Base-by-base conservation (phyloP, 2,888 invertebrate species). In the Tribolium freemani region DNA sequence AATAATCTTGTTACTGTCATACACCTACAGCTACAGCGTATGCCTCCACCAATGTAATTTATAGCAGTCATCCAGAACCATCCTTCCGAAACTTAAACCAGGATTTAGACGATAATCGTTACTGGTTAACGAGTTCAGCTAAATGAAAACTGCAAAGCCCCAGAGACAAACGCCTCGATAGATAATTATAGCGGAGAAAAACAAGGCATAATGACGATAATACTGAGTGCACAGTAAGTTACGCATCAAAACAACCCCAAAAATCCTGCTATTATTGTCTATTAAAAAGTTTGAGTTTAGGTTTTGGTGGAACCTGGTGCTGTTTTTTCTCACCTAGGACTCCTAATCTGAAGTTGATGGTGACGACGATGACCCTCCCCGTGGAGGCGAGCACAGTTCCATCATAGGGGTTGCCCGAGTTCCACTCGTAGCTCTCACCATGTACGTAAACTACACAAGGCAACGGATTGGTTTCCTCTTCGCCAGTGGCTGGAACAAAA, bases 341-440 rank as follows among this genome's bases (percentile, higher is more conserved):
- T 79, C 96, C 96, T 83, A 96, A 91, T 82, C 96, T 93, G 90
- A 95, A 96, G 89, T 96, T 96, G 88, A 96, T 94, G 83, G 96
- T 96, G 82, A 95, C 95, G 77, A 96, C 95, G 81, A 96, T 94
- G 82, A 96, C 91, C 84, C 93, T 93, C 76, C 95, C 98, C 84
- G 95, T 94, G 75, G 96, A 95, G 60, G 99, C 96, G 73, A 99
- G 89, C 46, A 97, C 94, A 71, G 96, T 96, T 76, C 98, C 99
- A 87, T 99, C 99, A 87, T 98, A 97, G 11, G 97, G 94, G 88
- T 97, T 98, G 72, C 98, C 99, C 50, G 97, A 94, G 86, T 96
- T 97, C 95, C 97, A 97, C 85, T 97, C 96, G 87, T 95, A 98
- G 21, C 97, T 96, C 87, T 98, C 98, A 63, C 97, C 97, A 85